Base-by-base conservation (phyloP, 2,797 vertebrate species). In the Parauchenoglanis ngamensis region DNA sequence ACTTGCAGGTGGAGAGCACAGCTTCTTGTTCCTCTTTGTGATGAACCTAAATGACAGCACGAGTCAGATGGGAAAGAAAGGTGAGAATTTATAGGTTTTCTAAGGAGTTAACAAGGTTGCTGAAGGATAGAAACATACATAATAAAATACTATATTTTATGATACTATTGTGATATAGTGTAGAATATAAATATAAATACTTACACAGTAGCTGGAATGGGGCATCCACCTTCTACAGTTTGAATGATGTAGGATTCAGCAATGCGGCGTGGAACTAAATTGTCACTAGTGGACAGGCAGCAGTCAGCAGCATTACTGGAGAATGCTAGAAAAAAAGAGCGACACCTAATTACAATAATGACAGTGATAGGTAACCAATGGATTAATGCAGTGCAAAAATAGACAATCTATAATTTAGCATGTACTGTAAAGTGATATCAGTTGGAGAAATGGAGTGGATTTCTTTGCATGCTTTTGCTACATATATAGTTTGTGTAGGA, bases 161-260 rank as follows among this genome's bases (percentile, higher is more conserved):
- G 57, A 25, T 59, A 79, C 12, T 23, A 23, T 44, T 81, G 15
- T 44, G 46, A 2, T 25, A 19, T 2, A 25, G 10, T 44, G 61
- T 40, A 46, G 40, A 40, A 40, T 40, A 40, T 40, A 40, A 40
- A 40, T 40, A 40, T 40, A 23, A 72, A 63, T 35, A 87, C 91
- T 88, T 87, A 92, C 91, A 92, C 77, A 44, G 91, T 91, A 15
- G 91, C 91, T 46, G 79, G 25, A 54, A 91, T 68, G 63, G 19
- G 7, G 78, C 91, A 92, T 10, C 87, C 90, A 4, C 40, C 59
- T 0, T 88, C 83, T 49, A 21, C 3, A 28, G n/a, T 82, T 79
- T 91, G 90, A n/a, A 89, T 40, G 15, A 17, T 17, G 75, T 90
- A 90, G 4, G 84, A 76, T 7, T 6, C 63, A 35, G 70, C 31